Percentiles rank a stretch among this genome's conserved stretches.
These are phyloP conservation scores for Netelia inedita DNA, from an alignment of 2,888 invertebrate species.

Conservation along the genomic window DNA sequence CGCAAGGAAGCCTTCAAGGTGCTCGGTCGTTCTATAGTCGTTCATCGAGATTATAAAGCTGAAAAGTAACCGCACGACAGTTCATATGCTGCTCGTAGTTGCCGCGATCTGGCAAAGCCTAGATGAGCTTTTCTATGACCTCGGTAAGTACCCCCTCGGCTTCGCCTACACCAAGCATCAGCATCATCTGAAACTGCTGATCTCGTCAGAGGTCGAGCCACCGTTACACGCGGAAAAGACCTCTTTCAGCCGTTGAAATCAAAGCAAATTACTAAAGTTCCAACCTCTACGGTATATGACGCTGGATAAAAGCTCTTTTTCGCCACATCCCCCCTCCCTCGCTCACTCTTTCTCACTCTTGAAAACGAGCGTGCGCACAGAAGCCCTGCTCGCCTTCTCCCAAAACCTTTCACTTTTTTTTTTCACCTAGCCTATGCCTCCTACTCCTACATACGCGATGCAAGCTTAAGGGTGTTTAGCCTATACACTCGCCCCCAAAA, in stretches of 20 bases:
- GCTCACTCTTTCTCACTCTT: slow-evolving; percentile 54
- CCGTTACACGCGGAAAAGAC: slow-evolving; percentile 58
- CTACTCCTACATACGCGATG: not conserved
- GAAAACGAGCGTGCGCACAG: slow-evolving; percentile 51
- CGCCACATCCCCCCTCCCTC: not conserved
- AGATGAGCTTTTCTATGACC: slow-evolving; percentile 57
- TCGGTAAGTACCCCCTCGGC: slow-evolving; percentile 34
- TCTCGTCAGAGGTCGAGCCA: slow-evolving; percentile 40
- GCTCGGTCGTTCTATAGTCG: not conserved
- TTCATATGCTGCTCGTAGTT: slow-evolving; percentile 35
- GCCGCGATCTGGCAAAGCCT: slow-evolving; percentile 54
- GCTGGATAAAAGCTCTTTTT: slow-evolving; percentile 71
- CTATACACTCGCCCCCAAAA: slow-evolving; percentile 1
- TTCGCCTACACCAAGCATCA: not conserved
- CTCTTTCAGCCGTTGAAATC: slow-evolving; percentile 74
- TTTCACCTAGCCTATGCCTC: slow-evolving; percentile 1
- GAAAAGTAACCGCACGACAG: slow-evolving; percentile 65
- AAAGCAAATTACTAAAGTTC: slow-evolving; percentile 75
- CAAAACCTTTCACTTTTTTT: slow-evolving; percentile 45
- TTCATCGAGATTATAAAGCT: slow-evolving; percentile 38
- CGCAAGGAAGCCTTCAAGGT: not conserved
- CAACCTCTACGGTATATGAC: slow-evolving; percentile 60
- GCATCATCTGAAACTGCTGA: slow-evolving; percentile 35
- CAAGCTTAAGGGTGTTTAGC: slow-evolving; percentile 13
- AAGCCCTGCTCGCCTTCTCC: slow-evolving; percentile 54